Base-by-base conservation (phyloP, 1,140 invertebrate genomes). In the Anoplolepis gracilipes region DNA sequence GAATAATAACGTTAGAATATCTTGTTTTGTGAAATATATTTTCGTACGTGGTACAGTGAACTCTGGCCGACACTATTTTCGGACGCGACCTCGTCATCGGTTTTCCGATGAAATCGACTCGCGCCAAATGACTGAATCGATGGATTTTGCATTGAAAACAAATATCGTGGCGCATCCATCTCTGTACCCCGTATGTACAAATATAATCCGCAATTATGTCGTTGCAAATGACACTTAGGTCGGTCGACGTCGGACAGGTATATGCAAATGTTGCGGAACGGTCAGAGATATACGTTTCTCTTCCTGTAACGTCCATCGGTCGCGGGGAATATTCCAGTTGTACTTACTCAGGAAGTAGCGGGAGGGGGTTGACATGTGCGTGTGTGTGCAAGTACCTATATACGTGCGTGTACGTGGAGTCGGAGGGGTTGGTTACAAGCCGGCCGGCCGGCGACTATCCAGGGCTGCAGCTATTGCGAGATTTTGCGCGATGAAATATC, bases 311-410 rank as follows among this genome's bases (percentile, higher is more conserved):
- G 42, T 77, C 19, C 61, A 53, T 75, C 39, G 87, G 69, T 36
- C 69, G 62, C 87, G 28, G 28, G 39, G 67, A 67, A 77, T 89
- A 89, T 88, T 59, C 65, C 87, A 64, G 72, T 85, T 55, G 87
- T 30, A 72, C 59, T 73, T 72, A 25, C 16, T 5, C 77, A 86
- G 88, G 84, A 89, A 86, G 33, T 59, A 69, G 55, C 62, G 33
- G 36, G 42, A 64, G 30, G 84, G 84, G 57, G 30, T 33, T 36
- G 76, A 4, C 42, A 8, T 11, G 59, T 62, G 25, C 25, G 57
- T 55, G 53, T 25, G 13, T 28, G 19, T 11, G 55, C 8, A 6
- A 82, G 70, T 6, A 8, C 6, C 2, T 28, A 16, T 36, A 39
- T 76, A 25, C 69, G 46, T 55, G 85, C 33, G 67, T 53, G 33